A percentile compares a stretch with the other conserved stretches of the same genome.
phyloP scores from a whole-genome alignment of 2,113 vertebrate species.

The Hymenochirus boettgeri region DNA sequence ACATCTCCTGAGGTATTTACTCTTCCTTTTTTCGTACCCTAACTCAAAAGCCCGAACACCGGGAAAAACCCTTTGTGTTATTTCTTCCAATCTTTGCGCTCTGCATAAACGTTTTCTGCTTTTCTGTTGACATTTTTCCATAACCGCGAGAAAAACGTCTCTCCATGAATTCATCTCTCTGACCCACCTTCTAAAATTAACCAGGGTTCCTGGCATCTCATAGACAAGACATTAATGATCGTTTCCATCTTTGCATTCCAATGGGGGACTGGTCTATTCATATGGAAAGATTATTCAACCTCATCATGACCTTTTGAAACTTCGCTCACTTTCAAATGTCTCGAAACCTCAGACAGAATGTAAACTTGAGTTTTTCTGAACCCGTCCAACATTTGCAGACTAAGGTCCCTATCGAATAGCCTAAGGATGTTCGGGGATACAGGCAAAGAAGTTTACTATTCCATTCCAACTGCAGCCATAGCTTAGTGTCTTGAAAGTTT shows the following conservation, averaged over 20 bases:
- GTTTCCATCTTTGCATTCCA: slow-evolving; percentile 72
- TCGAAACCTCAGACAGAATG: slow-evolving; percentile 69
- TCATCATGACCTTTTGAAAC: slow-evolving; percentile 70
- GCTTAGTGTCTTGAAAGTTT: slow-evolving; percentile 8
- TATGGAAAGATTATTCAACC: slow-evolving; percentile 68
- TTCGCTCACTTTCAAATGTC: slow-evolving; percentile 71
- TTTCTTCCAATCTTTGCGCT: slow-evolving; percentile 9
- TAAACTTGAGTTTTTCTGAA: slow-evolving; percentile 71
- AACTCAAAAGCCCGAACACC: slow-evolving; percentile 10
- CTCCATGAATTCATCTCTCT: slow-evolving; percentile 78
- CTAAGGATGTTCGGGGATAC: slow-evolving; percentile 49
- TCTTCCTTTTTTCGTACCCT: slow-evolving; percentile 28
- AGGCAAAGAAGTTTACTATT: slow-evolving; percentile 14
- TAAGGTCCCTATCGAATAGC: slow-evolving; percentile 72
- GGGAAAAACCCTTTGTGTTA: slow-evolving; percentile 26
- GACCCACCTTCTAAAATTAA: slow-evolving; percentile 72
- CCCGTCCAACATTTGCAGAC: slow-evolving; percentile 69
- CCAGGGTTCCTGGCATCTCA: slow-evolving; percentile 72
- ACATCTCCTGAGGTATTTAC: slow-evolving; percentile 18
- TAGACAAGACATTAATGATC: slow-evolving; percentile 72
- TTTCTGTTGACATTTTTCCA: slow-evolving; percentile 60
- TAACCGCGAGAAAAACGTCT: slow-evolving; percentile 72
- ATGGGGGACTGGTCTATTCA: slow-evolving; percentile 64
- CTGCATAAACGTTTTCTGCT: slow-evolving; percentile 10
- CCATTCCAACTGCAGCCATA: slow-evolving; percentile 21